Percentiles rank a stretch among this genome's conserved stretches.
These are phyloP conservation scores for Dolomedes plantarius DNA, from an alignment of 2,888 invertebrate genomes.

Conservation along the genomic window DNA sequence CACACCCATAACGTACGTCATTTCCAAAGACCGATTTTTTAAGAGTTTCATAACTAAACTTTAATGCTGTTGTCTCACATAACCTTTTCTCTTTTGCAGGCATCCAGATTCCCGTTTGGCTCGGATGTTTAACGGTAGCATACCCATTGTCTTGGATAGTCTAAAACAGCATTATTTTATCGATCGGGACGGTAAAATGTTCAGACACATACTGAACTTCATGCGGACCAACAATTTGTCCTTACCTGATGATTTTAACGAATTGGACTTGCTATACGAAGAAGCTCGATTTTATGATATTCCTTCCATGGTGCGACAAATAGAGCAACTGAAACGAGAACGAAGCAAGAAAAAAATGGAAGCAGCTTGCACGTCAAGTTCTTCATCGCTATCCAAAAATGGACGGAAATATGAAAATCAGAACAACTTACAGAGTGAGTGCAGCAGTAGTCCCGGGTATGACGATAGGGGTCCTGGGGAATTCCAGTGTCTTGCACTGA, in stretches of 20 bases:
- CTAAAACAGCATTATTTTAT: constrained; percentile 99
- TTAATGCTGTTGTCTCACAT: too few species aligned
- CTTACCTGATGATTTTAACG: constrained; percentile 90
- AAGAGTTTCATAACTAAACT: too few species aligned
- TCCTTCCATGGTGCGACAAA: constrained; percentile 78
- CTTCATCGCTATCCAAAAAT: constrained; percentile 39
- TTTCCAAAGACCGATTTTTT: too few species aligned
- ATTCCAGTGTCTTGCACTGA: constrained; percentile 87
- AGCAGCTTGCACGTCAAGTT: constrained; percentile 25
- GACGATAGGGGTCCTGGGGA: constrained; percentile 74
- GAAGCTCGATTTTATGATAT: constrained; percentile 95
- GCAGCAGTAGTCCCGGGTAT: constrained; percentile 45
- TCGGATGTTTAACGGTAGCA: constrained; percentile 94
- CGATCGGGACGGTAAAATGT: constrained; percentile 98
- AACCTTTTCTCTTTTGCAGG: constrained; percentile 80
- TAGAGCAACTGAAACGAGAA: constrained; percentile 73
- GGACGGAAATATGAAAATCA: constrained; percentile 59
- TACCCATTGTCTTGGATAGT: constrained; percentile 96
- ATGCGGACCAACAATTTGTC: constrained; percentile 92
- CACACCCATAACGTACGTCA: too few species aligned
- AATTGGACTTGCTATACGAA: constrained; percentile 90
- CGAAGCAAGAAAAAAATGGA: constrained; percentile 61
- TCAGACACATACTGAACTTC: constrained; percentile 97
- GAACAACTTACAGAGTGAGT: constrained; percentile 47
- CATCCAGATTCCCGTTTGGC: constrained; percentile 94